Conservation (phyloP, 2,797 vertebrate genomes). For the Phataginus tricuspis region DNA sequence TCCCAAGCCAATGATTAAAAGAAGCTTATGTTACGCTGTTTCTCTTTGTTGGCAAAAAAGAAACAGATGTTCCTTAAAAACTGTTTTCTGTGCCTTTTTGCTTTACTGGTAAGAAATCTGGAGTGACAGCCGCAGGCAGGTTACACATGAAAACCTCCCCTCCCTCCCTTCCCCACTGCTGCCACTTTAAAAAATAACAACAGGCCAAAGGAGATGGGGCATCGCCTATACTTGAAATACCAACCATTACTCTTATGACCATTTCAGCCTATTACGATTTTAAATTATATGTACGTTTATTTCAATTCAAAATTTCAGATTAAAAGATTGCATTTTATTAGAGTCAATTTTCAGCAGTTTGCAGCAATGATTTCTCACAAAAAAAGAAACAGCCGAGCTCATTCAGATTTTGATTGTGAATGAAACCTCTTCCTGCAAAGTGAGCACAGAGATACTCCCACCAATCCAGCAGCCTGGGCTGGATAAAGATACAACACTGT, state of each 20-base stretch:
- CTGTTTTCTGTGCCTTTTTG: background rate
- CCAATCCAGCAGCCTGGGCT: background rate
- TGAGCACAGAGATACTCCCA: background rate
- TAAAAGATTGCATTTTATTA: constrained; percentile 41
- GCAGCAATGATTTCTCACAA: constrained; percentile 27
- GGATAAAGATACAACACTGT: background rate
- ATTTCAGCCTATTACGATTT: background rate
- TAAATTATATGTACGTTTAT: constrained; percentile 57
- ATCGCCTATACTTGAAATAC: background rate
- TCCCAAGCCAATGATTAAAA: constrained; percentile 62
- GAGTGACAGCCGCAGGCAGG: background rate
- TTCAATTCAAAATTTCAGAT: constrained; percentile 54
- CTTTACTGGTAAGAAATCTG: background rate
- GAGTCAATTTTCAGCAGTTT: constrained; percentile 25
- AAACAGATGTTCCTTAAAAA: constrained; percentile 65
- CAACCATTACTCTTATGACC: background rate
- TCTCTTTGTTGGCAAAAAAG: constrained; percentile 65
- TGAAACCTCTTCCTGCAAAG: background rate
- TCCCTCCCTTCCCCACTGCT: fast-evolving
- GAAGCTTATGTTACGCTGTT: constrained; percentile 46
- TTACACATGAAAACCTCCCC: background rate
- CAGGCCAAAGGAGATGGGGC: background rate
- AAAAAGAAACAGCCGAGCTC: background rate
- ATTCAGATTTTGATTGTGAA: background rate
- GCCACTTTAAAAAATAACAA: background rate